Conservation (phyloP, 2,113 vertebrate genomes). For the Haemorhous mexicanus region DNA sequence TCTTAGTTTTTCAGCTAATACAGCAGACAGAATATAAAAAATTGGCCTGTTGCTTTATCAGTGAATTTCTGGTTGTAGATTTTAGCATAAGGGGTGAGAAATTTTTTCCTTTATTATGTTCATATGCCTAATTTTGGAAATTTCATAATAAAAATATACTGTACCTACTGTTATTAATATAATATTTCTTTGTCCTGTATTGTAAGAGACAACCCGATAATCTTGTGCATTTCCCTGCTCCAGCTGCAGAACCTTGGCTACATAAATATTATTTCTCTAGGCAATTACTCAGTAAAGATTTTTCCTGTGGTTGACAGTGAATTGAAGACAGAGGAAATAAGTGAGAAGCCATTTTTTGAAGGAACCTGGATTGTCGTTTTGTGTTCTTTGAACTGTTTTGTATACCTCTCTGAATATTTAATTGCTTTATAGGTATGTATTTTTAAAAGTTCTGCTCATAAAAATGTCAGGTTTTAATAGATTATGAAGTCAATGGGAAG, state of each 20-base stretch:
- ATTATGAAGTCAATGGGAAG: not conserved
- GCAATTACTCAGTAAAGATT: slow-evolving; percentile 28
- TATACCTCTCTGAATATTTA: slow-evolving; percentile 29
- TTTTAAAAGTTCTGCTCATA: slow-evolving; percentile 27
- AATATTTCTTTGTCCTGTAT: slow-evolving; percentile 10
- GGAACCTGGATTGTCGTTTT: not conserved
- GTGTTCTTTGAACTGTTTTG: slow-evolving; percentile 31
- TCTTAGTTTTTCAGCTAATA: slow-evolving; percentile 18
- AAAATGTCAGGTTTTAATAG: slow-evolving; percentile 14
- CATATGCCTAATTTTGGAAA: not conserved
- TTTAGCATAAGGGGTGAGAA: not conserved
- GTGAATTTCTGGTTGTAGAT: not conserved
- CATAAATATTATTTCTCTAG: not conserved
- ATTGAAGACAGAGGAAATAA: not conserved
- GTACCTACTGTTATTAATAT: not conserved
- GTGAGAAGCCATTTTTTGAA: slow-evolving; percentile 19
- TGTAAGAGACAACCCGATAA: not conserved
- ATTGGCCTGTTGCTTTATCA: not conserved
- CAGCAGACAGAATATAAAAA: not conserved
- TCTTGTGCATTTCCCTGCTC: not conserved
- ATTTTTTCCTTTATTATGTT: not conserved
- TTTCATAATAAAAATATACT: not conserved
- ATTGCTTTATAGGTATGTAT: not conserved
- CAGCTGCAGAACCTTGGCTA: not conserved
- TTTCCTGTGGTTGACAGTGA: slow-evolving; percentile 13